Evolutionary conservation across 1,140 invertebrate species (phyloP), one percentile per base, ranked within the genome.

Genomic region (Habropoda laboriosa): DNA sequence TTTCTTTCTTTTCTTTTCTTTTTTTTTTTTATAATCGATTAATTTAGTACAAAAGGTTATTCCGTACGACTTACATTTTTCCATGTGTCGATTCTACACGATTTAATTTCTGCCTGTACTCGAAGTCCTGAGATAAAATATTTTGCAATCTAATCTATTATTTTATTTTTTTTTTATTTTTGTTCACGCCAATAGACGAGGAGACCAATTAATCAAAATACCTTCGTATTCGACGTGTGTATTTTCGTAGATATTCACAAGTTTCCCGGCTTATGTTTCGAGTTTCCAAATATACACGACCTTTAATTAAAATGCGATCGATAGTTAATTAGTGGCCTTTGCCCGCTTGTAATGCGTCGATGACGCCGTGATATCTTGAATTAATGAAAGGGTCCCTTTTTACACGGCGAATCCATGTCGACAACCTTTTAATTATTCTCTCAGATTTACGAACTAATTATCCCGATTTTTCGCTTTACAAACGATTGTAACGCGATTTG

Each of bases 391-490:
- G 21, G 60, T 57, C 2, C 51, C 6, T 6, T n/a, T 72, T 49
- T 60, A 40, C 42, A 35, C n/a, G 27, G 66, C 18, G 35, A 51
- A 13, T 61, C 30, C 40, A 30, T 38, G 77, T 58, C 60, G 53
- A 70, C 38, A 61, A 83, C 61, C 35, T 73, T 72, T 58, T 61
- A 71, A 78, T 58, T 70, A 77, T 58, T 70, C 35, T 24, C 12
- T 7, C 32, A 49, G 53, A 47, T 38, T 24, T 16, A 60, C 42
- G 5, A 38, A 64, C 16, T 66, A 47, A 66, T 79, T 18, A 27
- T 16, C 7, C 1, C 13, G 18, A 6, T 30, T 18, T 38, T 35
- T 27, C 18, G 8, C 3, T n/a, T 5, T 70, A 3, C 10, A 2
- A 63, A 35, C 7, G 21, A 49, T 45, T 8, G 35, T 42, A 13